Evolutionary conservation across 2,797 vertebrate genomes (phyloP).

Genomic region (Sebastes iracundus): DNA sequence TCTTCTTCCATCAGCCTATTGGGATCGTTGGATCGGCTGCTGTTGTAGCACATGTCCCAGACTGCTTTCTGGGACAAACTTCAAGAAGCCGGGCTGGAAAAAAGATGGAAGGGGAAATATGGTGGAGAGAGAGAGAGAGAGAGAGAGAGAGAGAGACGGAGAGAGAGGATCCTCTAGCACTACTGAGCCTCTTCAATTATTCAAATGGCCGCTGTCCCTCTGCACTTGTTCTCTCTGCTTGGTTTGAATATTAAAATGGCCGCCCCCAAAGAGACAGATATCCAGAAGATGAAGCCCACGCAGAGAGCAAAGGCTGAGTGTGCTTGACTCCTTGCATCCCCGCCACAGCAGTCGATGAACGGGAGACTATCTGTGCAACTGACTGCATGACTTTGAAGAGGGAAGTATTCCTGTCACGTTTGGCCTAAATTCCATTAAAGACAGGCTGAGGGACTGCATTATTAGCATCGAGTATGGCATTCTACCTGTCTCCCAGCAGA

Average conservation of each 20-base stretch:
- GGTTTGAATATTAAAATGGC: constrained; percentile 83
- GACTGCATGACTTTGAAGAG: constrained; percentile 58
- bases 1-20: constrained; percentile 59
- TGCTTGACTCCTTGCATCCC: constrained; percentile 59
- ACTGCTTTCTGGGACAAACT: constrained; percentile 81
- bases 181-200: constrained; percentile 80
- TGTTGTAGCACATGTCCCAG: constrained; percentile 66
- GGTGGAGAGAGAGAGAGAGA: constrained; percentile 13
- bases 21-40: constrained; percentile 69
- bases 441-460: constrained; percentile 43
- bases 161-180: constrained; percentile 68
- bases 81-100: constrained; percentile 63
- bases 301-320: constrained; percentile 73
- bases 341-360: constrained; percentile 56
- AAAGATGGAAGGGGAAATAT: constrained; percentile 54
- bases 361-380: constrained; percentile 39
- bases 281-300: constrained; percentile 76
- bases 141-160: constrained; percentile 12
- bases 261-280: constrained; percentile 74
- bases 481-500: constrained; percentile 38
- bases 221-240: constrained; percentile 80
- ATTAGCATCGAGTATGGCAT: constrained; percentile 47
- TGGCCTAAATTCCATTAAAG: constrained; percentile 75
- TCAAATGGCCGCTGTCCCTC: constrained; percentile 80
- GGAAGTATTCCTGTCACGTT: constrained; percentile 72